Evolutionary conservation across 2,113 vertebrate genomes (phyloP).

Genomic region (Scomber scombrus): DNA sequence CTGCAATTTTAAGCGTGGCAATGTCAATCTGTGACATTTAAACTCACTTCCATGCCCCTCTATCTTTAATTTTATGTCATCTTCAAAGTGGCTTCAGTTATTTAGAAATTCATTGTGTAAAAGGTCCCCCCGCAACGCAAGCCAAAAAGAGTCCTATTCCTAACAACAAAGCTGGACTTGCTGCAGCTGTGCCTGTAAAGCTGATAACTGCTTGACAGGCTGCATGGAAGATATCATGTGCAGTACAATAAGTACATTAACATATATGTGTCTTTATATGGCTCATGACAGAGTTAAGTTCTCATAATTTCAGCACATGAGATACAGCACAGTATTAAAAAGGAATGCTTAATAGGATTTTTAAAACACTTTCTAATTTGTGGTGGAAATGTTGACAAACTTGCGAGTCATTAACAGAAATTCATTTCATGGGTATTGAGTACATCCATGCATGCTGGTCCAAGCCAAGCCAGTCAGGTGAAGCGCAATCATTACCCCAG

Average conservation of each 20-base stretch:
- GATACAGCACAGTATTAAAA: no score
- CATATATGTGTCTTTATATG: not conserved
- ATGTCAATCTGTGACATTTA: not conserved
- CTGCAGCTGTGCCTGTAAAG: slow-evolving; percentile 54
- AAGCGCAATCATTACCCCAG: slow-evolving; percentile 86
- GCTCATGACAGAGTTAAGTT: not conserved
- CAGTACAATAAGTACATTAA: slow-evolving; percentile 6
- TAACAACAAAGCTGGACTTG: slow-evolving; percentile 58
- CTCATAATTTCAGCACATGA: no score
- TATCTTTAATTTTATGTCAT: slow-evolving; percentile 14
- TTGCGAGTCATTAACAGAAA: not conserved
- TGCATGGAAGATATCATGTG: slow-evolving; percentile 33
- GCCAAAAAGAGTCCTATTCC: slow-evolving; percentile 49
- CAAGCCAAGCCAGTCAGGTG: not conserved
- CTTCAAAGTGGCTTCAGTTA: slow-evolving; percentile 6
- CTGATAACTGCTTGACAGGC: slow-evolving; percentile 40
- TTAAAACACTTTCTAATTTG: no score
- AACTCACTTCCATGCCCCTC: not conserved
- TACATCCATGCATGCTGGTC: not conserved
- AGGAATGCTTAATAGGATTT: no score
- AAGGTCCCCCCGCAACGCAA: slow-evolving; percentile 42
- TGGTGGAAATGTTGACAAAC: not conserved
- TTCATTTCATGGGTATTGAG: not conserved
- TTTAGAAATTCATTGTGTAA: slow-evolving; percentile 24
- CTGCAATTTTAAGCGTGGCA: not conserved